These are phyloP conservation scores for Lethenteron camtschaticum DNA, from an alignment of 2,113 vertebrate species.

Conservation along the genomic window DNA sequence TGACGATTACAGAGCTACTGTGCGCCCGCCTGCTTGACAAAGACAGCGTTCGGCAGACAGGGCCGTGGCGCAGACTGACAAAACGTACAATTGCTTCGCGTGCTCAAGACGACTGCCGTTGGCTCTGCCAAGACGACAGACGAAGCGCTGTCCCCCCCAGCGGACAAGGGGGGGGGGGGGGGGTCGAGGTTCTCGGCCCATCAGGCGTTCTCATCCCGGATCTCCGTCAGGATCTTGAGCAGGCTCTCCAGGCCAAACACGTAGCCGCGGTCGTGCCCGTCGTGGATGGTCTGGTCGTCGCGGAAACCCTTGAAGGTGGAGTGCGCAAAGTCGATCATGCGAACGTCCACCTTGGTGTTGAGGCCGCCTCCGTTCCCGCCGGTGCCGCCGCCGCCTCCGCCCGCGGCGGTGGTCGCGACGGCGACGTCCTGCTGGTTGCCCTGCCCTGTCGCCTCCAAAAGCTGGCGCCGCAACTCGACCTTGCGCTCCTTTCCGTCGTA, in stretches of 20 bases:
- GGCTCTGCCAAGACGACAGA: too few relatives aligned
- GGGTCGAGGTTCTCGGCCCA: neutral
- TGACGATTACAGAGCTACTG: too few relatives aligned
- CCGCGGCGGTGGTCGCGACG: neutral
- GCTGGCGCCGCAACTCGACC: neutral
- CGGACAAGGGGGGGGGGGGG: neutral
- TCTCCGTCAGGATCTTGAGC: conserved; percentile 26
- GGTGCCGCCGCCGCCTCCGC: neutral
- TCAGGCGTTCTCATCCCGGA: conserved; percentile 14
- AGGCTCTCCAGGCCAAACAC: conserved; percentile 41
- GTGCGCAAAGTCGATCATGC: conserved; percentile 44
- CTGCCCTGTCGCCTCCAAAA: conserved; percentile 3
- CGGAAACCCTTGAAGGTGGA: conserved; percentile 27
- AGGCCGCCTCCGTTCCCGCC: neutral
- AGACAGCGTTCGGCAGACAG: too few relatives aligned
- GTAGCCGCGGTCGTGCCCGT: conserved; percentile 31
- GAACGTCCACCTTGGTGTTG: conserved; percentile 19
- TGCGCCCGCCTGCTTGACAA: too few relatives aligned
- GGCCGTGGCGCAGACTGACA: too few relatives aligned
- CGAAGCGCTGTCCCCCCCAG: too few relatives aligned
- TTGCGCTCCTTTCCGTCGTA: conserved; percentile 25
- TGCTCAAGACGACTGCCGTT: too few relatives aligned
- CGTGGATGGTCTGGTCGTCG: conserved; percentile 14
- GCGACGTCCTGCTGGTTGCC: neutral
- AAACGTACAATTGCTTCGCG: too few relatives aligned